A percentile compares a stretch with the other conserved stretches of the same genome.
phyloP scores from a whole-genome alignment of 2,113 vertebrate species.

The Lutjanus erythropterus region DNA sequence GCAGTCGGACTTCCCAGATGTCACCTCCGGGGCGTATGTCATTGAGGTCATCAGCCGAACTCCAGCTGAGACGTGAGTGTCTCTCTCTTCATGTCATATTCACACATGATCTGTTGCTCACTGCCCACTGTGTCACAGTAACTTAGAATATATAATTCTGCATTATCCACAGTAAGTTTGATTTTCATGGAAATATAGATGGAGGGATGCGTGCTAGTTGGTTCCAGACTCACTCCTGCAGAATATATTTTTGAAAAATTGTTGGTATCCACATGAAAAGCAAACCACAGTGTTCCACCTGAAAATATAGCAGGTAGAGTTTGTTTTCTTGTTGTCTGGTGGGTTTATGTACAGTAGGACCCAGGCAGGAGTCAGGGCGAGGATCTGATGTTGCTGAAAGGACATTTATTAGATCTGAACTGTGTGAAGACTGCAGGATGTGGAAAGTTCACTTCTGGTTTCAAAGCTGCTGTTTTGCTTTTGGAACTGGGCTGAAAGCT shows the following conservation, averaged over 20 bases:
- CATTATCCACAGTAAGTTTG: not conserved
- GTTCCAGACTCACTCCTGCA: not conserved
- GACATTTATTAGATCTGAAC: constrained; percentile 3
- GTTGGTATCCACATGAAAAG: constrained; percentile 26
- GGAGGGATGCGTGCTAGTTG: not conserved
- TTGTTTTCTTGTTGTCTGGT: constrained; percentile 46
- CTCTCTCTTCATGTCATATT: not conserved
- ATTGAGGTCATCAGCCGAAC: constrained; percentile 96
- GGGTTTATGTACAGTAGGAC: not conserved
- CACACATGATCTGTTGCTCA: not conserved
- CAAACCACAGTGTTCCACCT: constrained; percentile 18
- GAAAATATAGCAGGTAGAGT: constrained; percentile 17
- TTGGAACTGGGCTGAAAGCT: not conserved
- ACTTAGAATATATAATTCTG: not conserved
- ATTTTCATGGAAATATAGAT: not conserved
- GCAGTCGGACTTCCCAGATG: constrained; percentile 93
- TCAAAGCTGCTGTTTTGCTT: constrained; percentile 39
- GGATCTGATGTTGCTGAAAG: not conserved
- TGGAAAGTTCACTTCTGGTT: constrained; percentile 34
- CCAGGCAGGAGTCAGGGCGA: not conserved
- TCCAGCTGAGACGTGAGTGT: constrained; percentile 94
- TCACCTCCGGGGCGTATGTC: constrained; percentile 94
- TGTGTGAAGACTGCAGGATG: not conserved
- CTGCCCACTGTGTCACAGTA: not conserved
- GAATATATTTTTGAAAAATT: constrained; percentile 5